Base-by-base conservation (phyloP, 2,797 vertebrate species). In the Rhinophrynus dorsalis region DNA sequence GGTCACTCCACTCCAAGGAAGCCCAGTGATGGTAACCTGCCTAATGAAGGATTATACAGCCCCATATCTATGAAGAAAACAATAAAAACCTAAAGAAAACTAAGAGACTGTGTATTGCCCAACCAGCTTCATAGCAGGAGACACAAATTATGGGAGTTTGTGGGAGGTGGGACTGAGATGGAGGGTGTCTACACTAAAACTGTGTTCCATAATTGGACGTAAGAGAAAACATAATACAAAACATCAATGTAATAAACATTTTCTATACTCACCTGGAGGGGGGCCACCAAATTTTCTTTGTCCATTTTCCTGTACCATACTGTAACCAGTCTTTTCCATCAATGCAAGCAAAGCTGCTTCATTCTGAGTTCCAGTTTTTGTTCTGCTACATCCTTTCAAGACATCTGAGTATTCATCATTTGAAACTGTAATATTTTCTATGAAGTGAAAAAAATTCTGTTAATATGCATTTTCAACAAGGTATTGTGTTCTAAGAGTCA, bases 221-320 rank as follows among this genome's bases (percentile, higher is more conserved):
- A n/a, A n/a, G n/a, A n/a, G n/a, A n/a, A n/a, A n/a, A n/a, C n/a
- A n/a, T n/a, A n/a, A n/a, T n/a, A n/a, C n/a, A n/a, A n/a, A n/a
- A n/a, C n/a, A n/a, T n/a, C n/a, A n/a, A n/a, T n/a, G n/a, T n/a
- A n/a, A 66, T 2, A 64, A 62, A 50, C 57, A 26, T 26, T 26
- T 6, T 29, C 10, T 20, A 57, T 1, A 0, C 80, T 75, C 38
- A 96, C 97, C 95, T 91, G 96, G 96, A 35, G 97, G 95, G 13
- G 96, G 96, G 9, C 96, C 96, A 29, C 96, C 96, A 68, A 94
- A 98, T 84, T 93, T 98, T 78, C 96, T 93, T 76, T 98, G 97
- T 1, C 96, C 96, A 10, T 98, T 98, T 82, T 93, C 94, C 80
- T 99, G 96, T 75, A 98, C 84, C 88, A 99, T 94, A 81, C 70